A percentile compares a stretch with the other conserved stretches of the same genome.
These are phyloP conservation scores for Ursus arctos DNA, from an alignment of 2,113 vertebrate species.

Conservation along the genomic window DNA sequence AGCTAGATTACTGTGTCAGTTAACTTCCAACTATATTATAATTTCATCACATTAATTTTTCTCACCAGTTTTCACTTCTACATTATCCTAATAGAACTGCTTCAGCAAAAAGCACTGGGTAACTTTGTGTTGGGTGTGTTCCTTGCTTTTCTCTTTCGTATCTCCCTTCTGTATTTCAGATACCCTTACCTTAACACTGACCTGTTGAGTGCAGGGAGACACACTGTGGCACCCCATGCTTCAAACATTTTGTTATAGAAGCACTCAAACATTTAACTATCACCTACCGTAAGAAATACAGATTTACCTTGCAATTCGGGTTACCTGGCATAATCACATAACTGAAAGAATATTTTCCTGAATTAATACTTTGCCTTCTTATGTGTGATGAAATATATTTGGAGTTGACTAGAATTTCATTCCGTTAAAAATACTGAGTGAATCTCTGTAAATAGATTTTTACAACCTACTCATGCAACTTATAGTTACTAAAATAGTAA, in stretches of 20 bases:
- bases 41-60: background rate
- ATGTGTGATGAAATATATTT: background rate
- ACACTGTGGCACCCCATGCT: background rate
- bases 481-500: background rate
- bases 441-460: constrained; percentile 22
- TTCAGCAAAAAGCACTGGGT: background rate
- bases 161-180: background rate
- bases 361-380: background rate
- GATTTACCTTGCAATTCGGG: background rate
- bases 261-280: background rate
- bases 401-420: background rate
- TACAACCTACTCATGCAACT: background rate
- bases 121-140: background rate
- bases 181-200: background rate
- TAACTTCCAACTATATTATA: background rate
- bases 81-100: background rate
- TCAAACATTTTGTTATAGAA: background rate
- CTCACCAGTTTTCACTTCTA: background rate
- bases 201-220: background rate
- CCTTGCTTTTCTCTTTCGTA: background rate
- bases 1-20: background rate
- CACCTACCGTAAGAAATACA: background rate
- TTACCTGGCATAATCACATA: background rate
- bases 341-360: background rate
- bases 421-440: background rate